A percentile compares a stretch with the other conserved stretches of the same genome.
Conservation (phyloP, 2,888 invertebrate species). For the Phanerotoma sp. region DNA sequence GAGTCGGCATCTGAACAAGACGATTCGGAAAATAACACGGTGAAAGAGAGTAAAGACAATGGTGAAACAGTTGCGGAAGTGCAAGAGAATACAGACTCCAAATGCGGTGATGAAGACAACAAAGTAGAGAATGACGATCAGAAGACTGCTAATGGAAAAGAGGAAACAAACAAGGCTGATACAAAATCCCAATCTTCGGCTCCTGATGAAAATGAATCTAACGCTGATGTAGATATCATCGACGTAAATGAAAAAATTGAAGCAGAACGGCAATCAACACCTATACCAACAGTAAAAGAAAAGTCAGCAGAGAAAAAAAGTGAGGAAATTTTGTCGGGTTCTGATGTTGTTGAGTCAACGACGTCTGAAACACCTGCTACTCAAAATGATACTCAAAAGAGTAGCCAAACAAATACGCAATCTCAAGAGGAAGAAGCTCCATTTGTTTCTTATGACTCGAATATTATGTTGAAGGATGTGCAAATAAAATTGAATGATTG, state of each 20-base stretch:
- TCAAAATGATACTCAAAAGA: no score
- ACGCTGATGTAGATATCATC: constrained; percentile 6
- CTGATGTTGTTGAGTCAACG: constrained; percentile 43
- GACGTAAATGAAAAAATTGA: constrained; percentile 19
- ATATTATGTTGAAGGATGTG: constrained; percentile 48
- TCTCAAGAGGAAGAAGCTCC: constrained; percentile 34
- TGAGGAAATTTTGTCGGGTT: not conserved
- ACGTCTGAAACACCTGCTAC: constrained; percentile 43
- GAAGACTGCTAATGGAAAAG: constrained; percentile 8
- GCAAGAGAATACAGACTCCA: constrained; percentile 23
- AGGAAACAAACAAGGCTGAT: constrained; percentile 24
- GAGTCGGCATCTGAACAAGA: not conserved
- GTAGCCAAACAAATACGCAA: constrained; percentile 22
- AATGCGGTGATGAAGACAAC: constrained; percentile 25
- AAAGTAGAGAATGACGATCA: constrained; percentile 20
- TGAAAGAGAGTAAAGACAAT: constrained; percentile 5
- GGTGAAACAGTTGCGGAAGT: constrained; percentile 14
- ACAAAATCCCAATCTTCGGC: no score
- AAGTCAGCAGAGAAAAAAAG: not conserved
- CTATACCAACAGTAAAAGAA: not conserved
- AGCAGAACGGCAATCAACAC: not conserved
- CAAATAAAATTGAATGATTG: constrained; percentile 51
- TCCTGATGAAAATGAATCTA: constrained; percentile 25
- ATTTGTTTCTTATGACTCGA: constrained; percentile 45
- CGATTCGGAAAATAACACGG: not conserved